Percentiles rank a stretch among this genome's conserved stretches.
Conservation (phyloP, 2,797 vertebrate genomes). For the Gymnothorax reevesii region DNA sequence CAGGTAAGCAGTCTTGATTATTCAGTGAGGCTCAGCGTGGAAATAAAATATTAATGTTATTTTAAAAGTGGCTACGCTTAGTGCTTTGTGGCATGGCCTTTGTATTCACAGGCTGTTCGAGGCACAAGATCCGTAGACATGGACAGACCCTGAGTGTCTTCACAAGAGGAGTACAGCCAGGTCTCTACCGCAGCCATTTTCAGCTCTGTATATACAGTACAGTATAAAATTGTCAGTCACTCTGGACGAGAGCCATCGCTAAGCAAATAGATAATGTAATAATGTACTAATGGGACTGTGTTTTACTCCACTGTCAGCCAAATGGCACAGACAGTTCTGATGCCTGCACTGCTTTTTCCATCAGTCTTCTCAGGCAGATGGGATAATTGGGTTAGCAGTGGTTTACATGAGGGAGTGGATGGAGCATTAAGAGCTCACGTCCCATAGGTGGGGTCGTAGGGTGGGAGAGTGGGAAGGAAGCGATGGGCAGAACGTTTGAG, state of each 20-base stretch:
- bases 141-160: too few relatives aligned
- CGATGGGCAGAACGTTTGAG: background rate
- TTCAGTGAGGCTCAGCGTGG: too few relatives aligned
- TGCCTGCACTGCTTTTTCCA: background rate
- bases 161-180: too few relatives aligned
- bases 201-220: background rate
- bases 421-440: background rate
- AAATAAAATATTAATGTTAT: too few relatives aligned
- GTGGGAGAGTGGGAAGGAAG: background rate
- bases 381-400: constrained; percentile 6
- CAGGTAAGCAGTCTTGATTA: too few relatives aligned
- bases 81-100: too few relatives aligned
- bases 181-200: too few relatives aligned
- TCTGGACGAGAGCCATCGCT: background rate
- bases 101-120: too few relatives aligned
- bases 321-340: background rate
- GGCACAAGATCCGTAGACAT: too few relatives aligned
- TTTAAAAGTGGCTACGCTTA: too few relatives aligned
- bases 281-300: background rate
- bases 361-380: background rate
- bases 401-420: background rate
- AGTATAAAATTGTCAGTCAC: background rate
- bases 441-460: background rate
- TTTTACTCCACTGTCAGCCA: background rate
- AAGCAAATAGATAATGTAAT: constrained; percentile 14